These are phyloP conservation scores for Lacanobia wlatinum DNA, from an alignment of 2,888 invertebrate genomes.

Conservation along the genomic window DNA sequence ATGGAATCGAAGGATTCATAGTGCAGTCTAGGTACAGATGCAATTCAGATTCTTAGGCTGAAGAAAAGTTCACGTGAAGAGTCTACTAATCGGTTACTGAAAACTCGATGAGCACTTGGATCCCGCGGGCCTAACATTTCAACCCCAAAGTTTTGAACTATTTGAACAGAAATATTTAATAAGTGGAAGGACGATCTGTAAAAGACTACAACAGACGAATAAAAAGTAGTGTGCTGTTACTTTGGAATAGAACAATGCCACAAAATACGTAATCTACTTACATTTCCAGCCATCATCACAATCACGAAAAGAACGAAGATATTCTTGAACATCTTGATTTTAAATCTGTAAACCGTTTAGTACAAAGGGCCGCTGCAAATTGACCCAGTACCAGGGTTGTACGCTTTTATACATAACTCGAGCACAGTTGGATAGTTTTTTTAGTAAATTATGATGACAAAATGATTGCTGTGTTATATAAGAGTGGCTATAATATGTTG, in stretches of 20 bases:
- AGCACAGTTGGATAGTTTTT: constrained; percentile 14
- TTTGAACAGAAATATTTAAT: too few relatives aligned
- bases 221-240: neutral
- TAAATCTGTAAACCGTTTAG: constrained; percentile 7
- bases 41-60: too few relatives aligned
- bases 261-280: constrained; percentile 25
- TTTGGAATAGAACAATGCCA: neutral
- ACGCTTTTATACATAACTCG: constrained; percentile 42
- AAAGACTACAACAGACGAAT: too few relatives aligned
- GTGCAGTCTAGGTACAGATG: neutral
- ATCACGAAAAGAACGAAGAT: constrained; percentile 36
- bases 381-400: neutral
- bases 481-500: constrained; percentile 9
- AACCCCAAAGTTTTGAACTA: too few relatives aligned
- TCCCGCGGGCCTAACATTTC: too few relatives aligned
- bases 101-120: too few relatives aligned
- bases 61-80: too few relatives aligned
- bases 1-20: neutral
- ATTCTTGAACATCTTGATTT: constrained; percentile 46
- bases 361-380: neutral
- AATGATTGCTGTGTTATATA: constrained; percentile 37
- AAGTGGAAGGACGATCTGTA: too few relatives aligned
- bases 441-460: constrained; percentile 42
- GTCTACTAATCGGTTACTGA: too few relatives aligned
- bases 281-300: constrained; percentile 41